Base-by-base conservation (phyloP, 2,797 vertebrate species). In the Smutsia temminckii region DNA sequence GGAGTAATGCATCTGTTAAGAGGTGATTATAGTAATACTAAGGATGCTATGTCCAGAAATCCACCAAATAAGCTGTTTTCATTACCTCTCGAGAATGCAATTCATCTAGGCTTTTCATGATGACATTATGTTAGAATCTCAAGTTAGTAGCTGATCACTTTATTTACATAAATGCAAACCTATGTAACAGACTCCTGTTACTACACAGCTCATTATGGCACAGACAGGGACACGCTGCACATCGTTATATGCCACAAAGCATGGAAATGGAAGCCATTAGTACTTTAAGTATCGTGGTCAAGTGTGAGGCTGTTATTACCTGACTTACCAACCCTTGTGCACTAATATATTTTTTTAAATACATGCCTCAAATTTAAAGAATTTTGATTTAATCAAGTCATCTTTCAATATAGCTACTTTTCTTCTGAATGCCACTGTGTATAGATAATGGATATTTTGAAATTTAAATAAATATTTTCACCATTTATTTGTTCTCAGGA, bases 401-500 rank as follows among this genome's bases (percentile, higher is more conserved):
- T 72, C 71, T 86, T 90, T 85, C 69, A 68, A 77, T 49, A 29
- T 37, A 72, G 57, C 18, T 63, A 29, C 57, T 95, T 95, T 95
- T 92, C 46, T 78, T 83, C 49, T 64, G 72, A 83, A 64, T 68
- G 78, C 9, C 77, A 89, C 46, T 96, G 34, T 94, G 78, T 97
- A 94, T 96, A 83, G 68, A 81, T 69, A 94, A 12, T 95, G 93
- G 92, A 61, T 95, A 74, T 94, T 97, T 97, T 95, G 51, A 94
- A 91, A 69, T 93, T 89, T 80, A 97, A 92, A 80, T 95, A 63
- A 94, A 64, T 94, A 86, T 91, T 91, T 89, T 96, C 46, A 93
- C 8, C 3, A 93, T 98, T 91, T 97, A 96, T 98, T 97, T 34
- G 11, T 94, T 75, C 96, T 95, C 81, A 92, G 85, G 75, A n/a